phyloP scores from a whole-genome alignment of 1,140 invertebrate genomes.

The Ips nitidus region DNA sequence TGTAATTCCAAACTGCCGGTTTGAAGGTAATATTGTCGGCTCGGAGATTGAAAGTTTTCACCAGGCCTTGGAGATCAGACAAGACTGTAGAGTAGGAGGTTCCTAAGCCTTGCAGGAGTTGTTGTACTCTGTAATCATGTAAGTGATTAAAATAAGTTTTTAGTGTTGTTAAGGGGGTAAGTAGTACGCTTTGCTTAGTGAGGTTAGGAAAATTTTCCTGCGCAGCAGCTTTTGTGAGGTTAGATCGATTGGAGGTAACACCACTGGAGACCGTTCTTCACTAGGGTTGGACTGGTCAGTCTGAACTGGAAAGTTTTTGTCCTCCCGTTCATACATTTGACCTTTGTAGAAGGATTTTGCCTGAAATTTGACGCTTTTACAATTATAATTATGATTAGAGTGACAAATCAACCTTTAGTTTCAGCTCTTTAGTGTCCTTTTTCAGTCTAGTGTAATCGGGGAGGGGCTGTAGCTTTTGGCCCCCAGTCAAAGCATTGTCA shows the following conservation, averaged over 20 bases:
- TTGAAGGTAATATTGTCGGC: constrained; percentile 63
- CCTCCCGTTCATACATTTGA: constrained; percentile 41
- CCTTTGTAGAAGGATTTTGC: constrained; percentile 58
- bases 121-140: constrained; percentile 36
- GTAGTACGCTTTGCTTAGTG: constrained; percentile 56
- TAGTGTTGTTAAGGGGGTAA: neutral
- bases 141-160: constrained; percentile 1
- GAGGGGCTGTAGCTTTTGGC: constrained; percentile 56
- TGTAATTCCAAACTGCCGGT: constrained; percentile 58
- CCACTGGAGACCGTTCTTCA: constrained; percentile 42
- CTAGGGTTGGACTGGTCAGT: constrained; percentile 39
- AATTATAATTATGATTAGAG: neutral
- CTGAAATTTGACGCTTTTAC: neutral
- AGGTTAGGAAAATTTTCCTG: constrained; percentile 58
- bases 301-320: constrained; percentile 41
- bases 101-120: constrained; percentile 35
- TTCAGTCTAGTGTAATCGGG: constrained; percentile 60
- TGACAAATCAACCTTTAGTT: constrained; percentile 51
- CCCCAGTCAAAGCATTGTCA: constrained; percentile 50
- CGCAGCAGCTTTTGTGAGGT: constrained; percentile 60
- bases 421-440: constrained; percentile 58
- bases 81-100: constrained; percentile 28
- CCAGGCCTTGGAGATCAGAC: constrained; percentile 55
- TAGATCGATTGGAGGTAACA: constrained; percentile 58
- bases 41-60: constrained; percentile 60